These are phyloP conservation scores for Belonocnema kinseyi DNA, from an alignment of 1,140 invertebrate species.

Conservation along the genomic window DNA sequence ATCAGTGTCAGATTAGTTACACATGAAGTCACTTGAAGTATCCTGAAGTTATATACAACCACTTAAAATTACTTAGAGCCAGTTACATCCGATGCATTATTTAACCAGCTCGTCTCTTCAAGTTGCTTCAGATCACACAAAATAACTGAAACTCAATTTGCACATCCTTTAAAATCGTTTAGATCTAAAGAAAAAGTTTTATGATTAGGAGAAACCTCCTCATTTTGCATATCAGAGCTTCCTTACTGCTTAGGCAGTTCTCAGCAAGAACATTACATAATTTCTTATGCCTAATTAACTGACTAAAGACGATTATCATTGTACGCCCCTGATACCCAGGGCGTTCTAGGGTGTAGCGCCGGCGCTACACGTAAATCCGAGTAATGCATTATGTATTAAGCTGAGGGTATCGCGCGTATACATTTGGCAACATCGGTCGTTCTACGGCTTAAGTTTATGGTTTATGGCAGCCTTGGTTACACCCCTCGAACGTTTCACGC, in stretches of 20 bases:
- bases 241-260: not conserved
- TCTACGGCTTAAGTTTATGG: conserved; percentile 60
- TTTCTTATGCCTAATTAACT: conserved; percentile 9
- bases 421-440: conserved; percentile 58
- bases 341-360: conserved; percentile 34
- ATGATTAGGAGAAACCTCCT: too few species aligned
- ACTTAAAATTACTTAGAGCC: too few species aligned
- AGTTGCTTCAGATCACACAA: too few species aligned
- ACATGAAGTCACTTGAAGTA: too few species aligned
- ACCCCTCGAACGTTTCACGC: conserved; percentile 11
- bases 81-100: too few species aligned
- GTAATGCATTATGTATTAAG: conserved; percentile 58
- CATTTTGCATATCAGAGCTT: not conserved
- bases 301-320: conserved; percentile 9
- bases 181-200: too few species aligned
- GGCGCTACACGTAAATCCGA: conserved; percentile 56
- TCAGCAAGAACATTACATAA: conserved; percentile 1
- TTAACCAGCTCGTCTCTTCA: too few species aligned
- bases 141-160: too few species aligned
- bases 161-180: too few species aligned
- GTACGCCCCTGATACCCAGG: conserved; percentile 20
- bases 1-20: too few species aligned
- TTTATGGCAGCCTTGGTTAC: conserved; percentile 58
- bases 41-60: too few species aligned
- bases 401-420: conserved; percentile 54